Conservation (phyloP, 1,140 invertebrate species). For the Drosophila malerkotliana region DNA sequence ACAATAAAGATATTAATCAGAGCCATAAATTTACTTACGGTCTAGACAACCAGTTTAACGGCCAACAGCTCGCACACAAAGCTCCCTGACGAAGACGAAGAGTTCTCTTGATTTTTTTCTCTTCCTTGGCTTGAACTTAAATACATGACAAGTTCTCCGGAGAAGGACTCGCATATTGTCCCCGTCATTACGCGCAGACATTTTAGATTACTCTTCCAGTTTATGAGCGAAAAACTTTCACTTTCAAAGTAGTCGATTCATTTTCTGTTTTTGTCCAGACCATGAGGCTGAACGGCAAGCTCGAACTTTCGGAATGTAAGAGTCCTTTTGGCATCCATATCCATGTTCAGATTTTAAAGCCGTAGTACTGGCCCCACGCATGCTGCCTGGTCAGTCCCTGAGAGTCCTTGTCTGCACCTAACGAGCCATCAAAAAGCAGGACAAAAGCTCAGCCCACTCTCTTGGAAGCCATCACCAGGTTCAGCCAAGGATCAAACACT, state of each 20-base stretch:
- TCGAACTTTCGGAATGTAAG: constrained; percentile 15
- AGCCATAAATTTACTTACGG: constrained; percentile 59
- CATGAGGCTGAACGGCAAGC: constrained; percentile 1
- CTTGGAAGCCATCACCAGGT: constrained; percentile 43
- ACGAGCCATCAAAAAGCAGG: constrained; percentile 50
- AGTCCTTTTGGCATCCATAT: constrained; percentile 10
- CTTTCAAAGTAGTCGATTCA: constrained; percentile 39
- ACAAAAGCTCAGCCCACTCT: constrained; percentile 34
- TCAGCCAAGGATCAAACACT: constrained; percentile 12
- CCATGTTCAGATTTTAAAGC: constrained; percentile 59
- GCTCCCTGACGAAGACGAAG: constrained; percentile 26
- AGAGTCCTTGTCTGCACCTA: constrained; percentile 57
- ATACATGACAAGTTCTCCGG: constrained; percentile 21
- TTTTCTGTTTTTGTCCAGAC: constrained; percentile 5
- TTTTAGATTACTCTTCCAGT: constrained; percentile 53
- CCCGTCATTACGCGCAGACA: constrained; percentile 52
- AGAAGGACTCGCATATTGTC: constrained; percentile 38
- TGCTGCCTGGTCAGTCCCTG: constrained; percentile 49
- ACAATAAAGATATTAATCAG: constrained; percentile 66
- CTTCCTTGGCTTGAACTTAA: neutral
- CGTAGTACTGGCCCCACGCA: constrained; percentile 36
- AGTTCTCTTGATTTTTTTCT: constrained; percentile 6
- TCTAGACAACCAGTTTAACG: constrained; percentile 59
- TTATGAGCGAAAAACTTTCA: constrained; percentile 54
- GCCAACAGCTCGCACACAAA: constrained; percentile 33